phyloP scores from a whole-genome alignment of 30 jellyfish, hydroid and myxozoan genomes.

The Turritopsis dohrnii region DNA sequence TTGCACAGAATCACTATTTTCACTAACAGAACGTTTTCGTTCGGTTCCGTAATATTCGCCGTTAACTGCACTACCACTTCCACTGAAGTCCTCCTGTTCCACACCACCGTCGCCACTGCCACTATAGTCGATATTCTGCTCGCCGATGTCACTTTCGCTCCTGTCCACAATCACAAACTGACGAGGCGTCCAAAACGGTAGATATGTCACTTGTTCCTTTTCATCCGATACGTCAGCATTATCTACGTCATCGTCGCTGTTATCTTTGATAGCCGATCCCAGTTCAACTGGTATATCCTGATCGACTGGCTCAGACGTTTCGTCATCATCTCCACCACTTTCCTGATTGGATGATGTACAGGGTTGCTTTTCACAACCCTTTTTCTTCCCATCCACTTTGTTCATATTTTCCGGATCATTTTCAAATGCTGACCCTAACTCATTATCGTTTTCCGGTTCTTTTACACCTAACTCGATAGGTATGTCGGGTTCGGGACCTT shows the following conservation, averaged over 20 bases:
- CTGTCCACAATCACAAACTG: neutral
- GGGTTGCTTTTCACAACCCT: neutral
- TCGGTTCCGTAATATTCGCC: neutral
- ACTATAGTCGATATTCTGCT: neutral
- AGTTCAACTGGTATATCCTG: slow-evolving; percentile 44
- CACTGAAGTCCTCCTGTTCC: neutral
- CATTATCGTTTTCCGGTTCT: slow-evolving; percentile 10
- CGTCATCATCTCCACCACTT: slow-evolving; percentile 14
- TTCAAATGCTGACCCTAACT: neutral
- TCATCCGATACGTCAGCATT: slow-evolving; percentile 1
- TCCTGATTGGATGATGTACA: neutral
- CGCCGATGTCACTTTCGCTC: neutral
- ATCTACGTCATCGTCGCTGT: neutral
- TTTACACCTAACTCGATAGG: slow-evolving; percentile 45
- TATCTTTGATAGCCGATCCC: slow-evolving; percentile 34
- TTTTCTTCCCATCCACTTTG: neutral
- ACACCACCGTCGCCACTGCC: neutral
- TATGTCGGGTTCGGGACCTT: slow-evolving; percentile 33
- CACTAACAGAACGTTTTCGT: neutral
- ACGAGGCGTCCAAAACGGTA: slow-evolving; percentile 11
- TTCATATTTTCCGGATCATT: slow-evolving; percentile 6
- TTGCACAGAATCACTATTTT: neutral
- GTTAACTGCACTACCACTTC: neutral
- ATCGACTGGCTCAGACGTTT: slow-evolving; percentile 23
- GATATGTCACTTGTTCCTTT: slow-evolving; percentile 7